Evolutionary conservation across 1,140 invertebrate species (phyloP).

Genomic region (Argopecten irradians): DNA sequence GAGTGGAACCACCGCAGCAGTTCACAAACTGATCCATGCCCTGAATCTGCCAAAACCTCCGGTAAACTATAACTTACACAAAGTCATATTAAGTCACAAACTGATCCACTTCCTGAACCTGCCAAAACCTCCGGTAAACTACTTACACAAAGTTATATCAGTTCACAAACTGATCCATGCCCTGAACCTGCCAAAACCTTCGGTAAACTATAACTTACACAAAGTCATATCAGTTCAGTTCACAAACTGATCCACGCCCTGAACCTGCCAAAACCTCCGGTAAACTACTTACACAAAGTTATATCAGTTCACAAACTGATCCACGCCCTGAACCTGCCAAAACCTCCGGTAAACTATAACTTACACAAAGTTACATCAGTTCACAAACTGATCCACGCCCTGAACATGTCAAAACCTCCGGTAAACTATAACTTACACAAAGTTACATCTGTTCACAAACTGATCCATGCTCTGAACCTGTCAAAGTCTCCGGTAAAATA

Average conservation of each 20-base stretch:
- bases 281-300: too few relatives aligned
- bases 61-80: too few relatives aligned
- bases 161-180: too few relatives aligned
- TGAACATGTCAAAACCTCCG: constrained; percentile 81
- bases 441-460: constrained; percentile 79
- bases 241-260: too few relatives aligned
- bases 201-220: too few relatives aligned
- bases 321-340: constrained; percentile 81
- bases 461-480: constrained; percentile 83
- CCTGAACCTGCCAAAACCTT: too few relatives aligned
- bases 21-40: constrained; percentile 84
- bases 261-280: constrained; percentile 81
- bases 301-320: constrained; percentile 85
- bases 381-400: constrained; percentile 83
- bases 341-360: constrained; percentile 79
- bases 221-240: constrained; percentile 81
- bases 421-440: too few relatives aligned
- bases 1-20: constrained; percentile 84
- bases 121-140: constrained; percentile 78
- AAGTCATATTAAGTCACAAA: constrained; percentile 79
- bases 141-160: too few relatives aligned
- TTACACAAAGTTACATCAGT: constrained; percentile 79
- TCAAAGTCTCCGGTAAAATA: constrained; percentile 78
- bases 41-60: constrained; percentile 81
- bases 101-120: constrained; percentile 83